phyloP scores from a whole-genome alignment of 2,888 invertebrate species.

The Gryllus longicercus region DNA sequence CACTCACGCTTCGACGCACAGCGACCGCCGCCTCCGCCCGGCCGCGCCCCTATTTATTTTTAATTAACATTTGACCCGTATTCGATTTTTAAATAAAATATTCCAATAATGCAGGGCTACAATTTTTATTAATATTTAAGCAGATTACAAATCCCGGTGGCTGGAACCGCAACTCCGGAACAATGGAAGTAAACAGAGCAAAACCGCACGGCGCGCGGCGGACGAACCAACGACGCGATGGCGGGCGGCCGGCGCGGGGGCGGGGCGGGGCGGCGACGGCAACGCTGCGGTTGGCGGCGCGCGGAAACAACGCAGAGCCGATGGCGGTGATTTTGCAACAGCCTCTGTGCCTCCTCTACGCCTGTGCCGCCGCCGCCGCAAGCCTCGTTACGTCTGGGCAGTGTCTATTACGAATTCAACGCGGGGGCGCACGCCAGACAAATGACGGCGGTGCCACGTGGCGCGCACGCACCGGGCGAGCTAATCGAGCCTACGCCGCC shows the following conservation, averaged over 20 bases:
- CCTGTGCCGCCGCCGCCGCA: background rate
- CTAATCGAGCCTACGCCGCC: background rate
- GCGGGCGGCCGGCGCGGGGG: background rate
- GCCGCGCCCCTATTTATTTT: background rate
- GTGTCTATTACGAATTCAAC: background rate
- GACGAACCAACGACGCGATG: background rate
- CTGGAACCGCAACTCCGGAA: background rate
- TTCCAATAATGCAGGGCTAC: background rate
- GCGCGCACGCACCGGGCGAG: background rate
- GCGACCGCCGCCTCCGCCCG: too few relatives aligned
- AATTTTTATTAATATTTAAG: conserved; percentile 8
- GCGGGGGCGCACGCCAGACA: conserved; percentile 7
- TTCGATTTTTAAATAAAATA: conserved; percentile 1
- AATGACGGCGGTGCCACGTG: conserved; percentile 2
- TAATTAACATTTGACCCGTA: conserved; percentile 8
- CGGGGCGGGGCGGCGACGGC: background rate
- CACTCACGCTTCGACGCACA: too few relatives aligned
- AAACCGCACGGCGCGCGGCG: background rate
- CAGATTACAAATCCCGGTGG: conserved; percentile 7
- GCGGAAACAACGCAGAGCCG: background rate
- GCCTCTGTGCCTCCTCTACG: background rate
- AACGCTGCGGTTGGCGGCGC: background rate
- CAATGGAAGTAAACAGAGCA: background rate
- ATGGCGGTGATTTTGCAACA: background rate
- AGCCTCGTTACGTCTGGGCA: background rate